Evolutionary conservation across 2,888 invertebrate species (phyloP), one percentile per base, ranked within the genome.

Genomic region (Aphrophora alni): DNA sequence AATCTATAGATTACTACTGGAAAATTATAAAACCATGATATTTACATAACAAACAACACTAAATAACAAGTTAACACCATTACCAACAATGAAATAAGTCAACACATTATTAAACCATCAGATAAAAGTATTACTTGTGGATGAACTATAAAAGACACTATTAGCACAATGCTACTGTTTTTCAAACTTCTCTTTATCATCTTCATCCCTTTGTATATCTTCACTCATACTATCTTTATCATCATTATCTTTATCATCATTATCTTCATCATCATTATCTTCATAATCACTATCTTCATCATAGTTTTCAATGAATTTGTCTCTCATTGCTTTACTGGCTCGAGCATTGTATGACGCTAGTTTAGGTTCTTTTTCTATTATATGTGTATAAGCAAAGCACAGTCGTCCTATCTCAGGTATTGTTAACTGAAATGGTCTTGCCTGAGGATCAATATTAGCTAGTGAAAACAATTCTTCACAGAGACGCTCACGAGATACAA

Each of bases 331-430:
- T 73, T 77, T 81, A 0, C n/a, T 27, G 38, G 38, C 74, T n/a
- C 75, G 79, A 79, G 75, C 75, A 77, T 85, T 84, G 77, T 86
- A 86, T 27, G 82, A 82, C 12, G 81, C 78, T 7, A 85, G 78
- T 24, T 76, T 73, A 0, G 85, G 85, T 14, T 82, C 80, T 14
- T 83, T 80, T 17, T 82, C 72, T 83, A 95, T 91, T 51, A 96
- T 92, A 83, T 92, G 90, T 85, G 91, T 91, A 87, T 98, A 98
- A 0, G 93, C 95, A 84, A 93, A 90, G 85, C 95, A 94, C 79
- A 98, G 87, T 85, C 94, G 91, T 10, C 92, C 90, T 87, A 96
- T 94, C 86, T 98, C 97, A 79, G 92, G 92, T 79, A 96, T 93
- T 0, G 93, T 91, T 75, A 98, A 89, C 87, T 95, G 91, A 86